Evolutionary conservation across 1,140 invertebrate genomes (phyloP).

Genomic region (Atta cephalotes): DNA sequence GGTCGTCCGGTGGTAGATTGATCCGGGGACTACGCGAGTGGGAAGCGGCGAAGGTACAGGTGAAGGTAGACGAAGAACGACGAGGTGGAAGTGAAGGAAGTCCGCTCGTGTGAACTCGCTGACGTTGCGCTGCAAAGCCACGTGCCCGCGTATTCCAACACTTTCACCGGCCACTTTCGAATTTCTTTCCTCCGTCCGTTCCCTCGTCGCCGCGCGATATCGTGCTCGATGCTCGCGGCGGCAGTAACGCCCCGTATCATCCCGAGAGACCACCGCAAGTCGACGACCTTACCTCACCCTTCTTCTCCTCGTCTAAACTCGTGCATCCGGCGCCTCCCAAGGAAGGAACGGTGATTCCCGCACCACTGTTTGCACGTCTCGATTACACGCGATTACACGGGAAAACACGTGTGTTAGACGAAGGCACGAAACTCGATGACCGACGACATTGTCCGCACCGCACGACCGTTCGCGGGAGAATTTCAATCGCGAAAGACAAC

Average conservation of each 20-base stretch:
- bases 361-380: slow-evolving; percentile 7
- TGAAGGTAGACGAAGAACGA: slow-evolving; percentile 45
- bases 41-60: slow-evolving; percentile 23
- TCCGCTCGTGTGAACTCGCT: slow-evolving; percentile 63
- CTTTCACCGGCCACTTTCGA: slow-evolving; percentile 85
- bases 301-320: slow-evolving; percentile 24
- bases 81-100: slow-evolving; percentile 51
- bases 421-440: slow-evolving; percentile 45
- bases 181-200: slow-evolving; percentile 77
- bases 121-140: slow-evolving; percentile 67
- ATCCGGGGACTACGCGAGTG: background rate
- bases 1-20: slow-evolving; percentile 43
- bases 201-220: slow-evolving; percentile 6
- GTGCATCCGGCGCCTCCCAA: background rate
- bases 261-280: slow-evolving; percentile 28
- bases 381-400: slow-evolving; percentile 1
- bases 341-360: background rate
- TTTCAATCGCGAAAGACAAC: slow-evolving; percentile 15
- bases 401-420: slow-evolving; percentile 60
- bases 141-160: slow-evolving; percentile 72
- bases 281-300: slow-evolving; percentile 61
- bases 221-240: background rate
- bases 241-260: slow-evolving; percentile 7
- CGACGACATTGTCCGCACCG: background rate
- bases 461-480: background rate